Percentiles rank a stretch among this genome's conserved stretches.
Conservation (phyloP, 64 coral and sea anemone species). For the Stichodactyla mertensii region DNA sequence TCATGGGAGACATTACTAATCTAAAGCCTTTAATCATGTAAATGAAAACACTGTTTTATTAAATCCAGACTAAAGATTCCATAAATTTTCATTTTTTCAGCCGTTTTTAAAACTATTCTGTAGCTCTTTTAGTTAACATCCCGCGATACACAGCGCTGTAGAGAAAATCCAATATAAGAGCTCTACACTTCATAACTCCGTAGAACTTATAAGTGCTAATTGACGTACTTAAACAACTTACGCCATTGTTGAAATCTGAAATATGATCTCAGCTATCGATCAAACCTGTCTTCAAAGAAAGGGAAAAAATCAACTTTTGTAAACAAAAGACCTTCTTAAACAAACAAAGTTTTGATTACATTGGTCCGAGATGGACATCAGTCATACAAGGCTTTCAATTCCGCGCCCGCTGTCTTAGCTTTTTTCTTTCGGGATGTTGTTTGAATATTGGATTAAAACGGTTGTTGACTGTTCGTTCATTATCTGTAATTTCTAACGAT, state of each 20-base stretch:
- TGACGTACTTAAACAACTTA: not conserved
- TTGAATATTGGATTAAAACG: constrained; percentile 7
- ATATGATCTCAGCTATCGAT: not conserved
- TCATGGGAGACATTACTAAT: not conserved
- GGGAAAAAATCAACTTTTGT: constrained; percentile 1
- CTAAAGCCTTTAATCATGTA: not conserved
- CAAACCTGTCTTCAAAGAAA: not conserved
- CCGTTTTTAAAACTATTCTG: not conserved
- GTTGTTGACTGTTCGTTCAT: not conserved
- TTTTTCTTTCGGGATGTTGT: not conserved
- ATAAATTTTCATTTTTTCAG: not conserved
- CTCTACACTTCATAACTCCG: not conserved
- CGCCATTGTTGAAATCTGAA: not conserved
- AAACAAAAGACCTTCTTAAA: not conserved
- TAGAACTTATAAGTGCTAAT: not conserved
- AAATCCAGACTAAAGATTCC: not conserved
- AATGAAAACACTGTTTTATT: not conserved
- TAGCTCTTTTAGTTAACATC: too few relatives aligned
- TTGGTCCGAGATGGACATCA: not conserved
- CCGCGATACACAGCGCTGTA: not conserved
- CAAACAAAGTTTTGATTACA: not conserved
- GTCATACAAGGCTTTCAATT: not conserved
- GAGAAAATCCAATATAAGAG: not conserved
- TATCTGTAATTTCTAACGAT: not conserved
- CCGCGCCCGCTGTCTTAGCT: not conserved